Base-by-base conservation (phyloP, 2,113 vertebrate species). In the Festucalex cinctus region DNA sequence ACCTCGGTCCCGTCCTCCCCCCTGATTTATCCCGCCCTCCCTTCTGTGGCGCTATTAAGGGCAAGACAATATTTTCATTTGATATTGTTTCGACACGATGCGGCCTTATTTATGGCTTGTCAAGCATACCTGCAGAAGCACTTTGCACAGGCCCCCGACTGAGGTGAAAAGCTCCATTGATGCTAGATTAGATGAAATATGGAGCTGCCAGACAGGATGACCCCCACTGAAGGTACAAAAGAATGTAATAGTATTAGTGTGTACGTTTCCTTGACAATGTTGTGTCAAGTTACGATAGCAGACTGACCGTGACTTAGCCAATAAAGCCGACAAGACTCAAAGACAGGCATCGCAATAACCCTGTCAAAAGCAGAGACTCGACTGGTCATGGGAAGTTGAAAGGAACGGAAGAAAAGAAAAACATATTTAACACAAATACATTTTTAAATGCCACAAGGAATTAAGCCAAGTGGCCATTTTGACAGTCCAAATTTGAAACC, bases 41-140 rank as follows among this genome's bases (percentile, higher is more conserved):
- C 68, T 69, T 80, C 82, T 70, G 71, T 75, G 63, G 60, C 51
- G 58, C 83, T 75, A 77, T 85, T 83, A 84, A 68, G 58, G 70
- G 61, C 76, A 73, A 85, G 71, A 80, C 75, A 83, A 86, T 86
- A 86, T 88, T 88, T 89, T 84, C 84, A 78, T 82, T 57, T 88
- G 86, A 80, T 87, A 86, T 76, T 78, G 88, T 86, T 87, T 39
- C 86, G 89, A 89, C 81, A 87, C 80, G 58, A 70, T 74, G 76
- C 65, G 68, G 69, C 63, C 54, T 88, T 83, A 88, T 88, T 90
- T 86, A 86, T 79, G 66, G 70, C 74, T 56, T 28, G 53, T 56
- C 24, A 14, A 54, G 56, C 65, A 66, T 82, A 80, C 66, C 71
- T 74, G 62, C 69, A 54, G 77, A 10, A 53, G 69, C 65, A 75